phyloP scores from a whole-genome alignment of 2,113 vertebrate genomes.

The Eublepharis macularius region DNA sequence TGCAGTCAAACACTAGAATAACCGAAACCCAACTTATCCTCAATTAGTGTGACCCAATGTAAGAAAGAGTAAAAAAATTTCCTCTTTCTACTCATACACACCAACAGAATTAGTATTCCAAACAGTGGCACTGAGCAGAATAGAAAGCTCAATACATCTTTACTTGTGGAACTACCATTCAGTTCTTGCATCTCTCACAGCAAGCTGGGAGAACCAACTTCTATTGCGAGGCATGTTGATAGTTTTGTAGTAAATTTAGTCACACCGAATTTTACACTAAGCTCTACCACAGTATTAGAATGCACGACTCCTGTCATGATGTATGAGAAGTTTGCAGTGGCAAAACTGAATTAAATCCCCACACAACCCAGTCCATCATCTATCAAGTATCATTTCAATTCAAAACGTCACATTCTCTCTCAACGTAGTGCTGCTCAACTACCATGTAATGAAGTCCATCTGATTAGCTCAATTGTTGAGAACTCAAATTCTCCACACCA shows the following conservation, averaged over 20 bases:
- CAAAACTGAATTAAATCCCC: not conserved
- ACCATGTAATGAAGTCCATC: constrained; percentile 10
- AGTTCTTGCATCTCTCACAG: not conserved
- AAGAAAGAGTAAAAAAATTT: not conserved
- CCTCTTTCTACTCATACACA: not conserved
- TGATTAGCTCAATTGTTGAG: constrained; percentile 27
- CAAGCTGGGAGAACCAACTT: not conserved
- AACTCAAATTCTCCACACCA: constrained; percentile 20
- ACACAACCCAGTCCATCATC: not conserved
- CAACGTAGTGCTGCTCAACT: constrained; percentile 14
- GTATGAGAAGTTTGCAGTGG: not conserved
- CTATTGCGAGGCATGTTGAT: not conserved
- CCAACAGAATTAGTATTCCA: not conserved
- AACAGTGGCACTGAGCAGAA: not conserved
- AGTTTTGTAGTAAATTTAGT: not conserved
- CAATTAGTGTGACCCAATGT: not conserved
- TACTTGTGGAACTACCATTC: not conserved
- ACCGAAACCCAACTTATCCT: not conserved
- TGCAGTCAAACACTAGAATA: not conserved
- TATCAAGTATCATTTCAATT: not conserved
- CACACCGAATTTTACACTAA: not conserved
- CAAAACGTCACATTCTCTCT: constrained; percentile 3
- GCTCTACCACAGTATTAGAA: not conserved
- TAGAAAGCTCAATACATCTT: not conserved
- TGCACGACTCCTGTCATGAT: not conserved